A percentile compares a stretch with the other conserved stretches of the same genome.
Evolutionary conservation across 1,140 invertebrate species (phyloP).

Genomic region (Goniozus legneri): DNA sequence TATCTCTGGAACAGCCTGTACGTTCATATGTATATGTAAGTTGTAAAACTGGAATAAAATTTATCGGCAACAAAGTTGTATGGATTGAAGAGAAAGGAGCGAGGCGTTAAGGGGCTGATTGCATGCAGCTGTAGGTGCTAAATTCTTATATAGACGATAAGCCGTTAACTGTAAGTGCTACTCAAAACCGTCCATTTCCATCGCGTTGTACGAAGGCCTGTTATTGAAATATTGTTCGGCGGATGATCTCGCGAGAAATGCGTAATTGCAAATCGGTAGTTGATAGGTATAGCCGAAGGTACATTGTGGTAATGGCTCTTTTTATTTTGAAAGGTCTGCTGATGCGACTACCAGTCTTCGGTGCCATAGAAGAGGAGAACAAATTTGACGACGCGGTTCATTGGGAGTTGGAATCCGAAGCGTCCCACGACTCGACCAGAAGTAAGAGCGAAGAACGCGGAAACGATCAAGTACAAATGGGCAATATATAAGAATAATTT

Average conservation of each 20-base stretch:
- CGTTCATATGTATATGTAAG: too few relatives aligned
- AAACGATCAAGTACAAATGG: slow-evolving; percentile 39
- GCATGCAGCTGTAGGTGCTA: too few relatives aligned
- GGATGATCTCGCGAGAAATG: neutral
- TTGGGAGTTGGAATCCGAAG: slow-evolving; percentile 51
- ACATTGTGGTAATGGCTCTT: neutral
- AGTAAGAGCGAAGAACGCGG: slow-evolving; percentile 27
- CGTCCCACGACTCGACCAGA: slow-evolving; percentile 24
- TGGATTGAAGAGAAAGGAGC: too few relatives aligned
- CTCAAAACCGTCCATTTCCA: too few relatives aligned
- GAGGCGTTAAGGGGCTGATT: too few relatives aligned
- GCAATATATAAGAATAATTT: slow-evolving; percentile 33
- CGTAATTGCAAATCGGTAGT: neutral
- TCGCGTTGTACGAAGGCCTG: neutral
- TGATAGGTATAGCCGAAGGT: neutral
- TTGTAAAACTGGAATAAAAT: too few relatives aligned
- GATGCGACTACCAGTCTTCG: slow-evolving; percentile 42
- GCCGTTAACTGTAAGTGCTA: too few relatives aligned
- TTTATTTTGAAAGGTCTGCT: slow-evolving; percentile 39
- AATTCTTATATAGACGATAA: too few relatives aligned
- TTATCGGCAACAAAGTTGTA: too few relatives aligned
- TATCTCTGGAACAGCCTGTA: too few relatives aligned
- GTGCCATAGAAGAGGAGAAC: slow-evolving; percentile 44
- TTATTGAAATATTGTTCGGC: neutral
- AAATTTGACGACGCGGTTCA: slow-evolving; percentile 50